Conservation (phyloP, 2,113 vertebrate species). For the Motacilla alba region DNA sequence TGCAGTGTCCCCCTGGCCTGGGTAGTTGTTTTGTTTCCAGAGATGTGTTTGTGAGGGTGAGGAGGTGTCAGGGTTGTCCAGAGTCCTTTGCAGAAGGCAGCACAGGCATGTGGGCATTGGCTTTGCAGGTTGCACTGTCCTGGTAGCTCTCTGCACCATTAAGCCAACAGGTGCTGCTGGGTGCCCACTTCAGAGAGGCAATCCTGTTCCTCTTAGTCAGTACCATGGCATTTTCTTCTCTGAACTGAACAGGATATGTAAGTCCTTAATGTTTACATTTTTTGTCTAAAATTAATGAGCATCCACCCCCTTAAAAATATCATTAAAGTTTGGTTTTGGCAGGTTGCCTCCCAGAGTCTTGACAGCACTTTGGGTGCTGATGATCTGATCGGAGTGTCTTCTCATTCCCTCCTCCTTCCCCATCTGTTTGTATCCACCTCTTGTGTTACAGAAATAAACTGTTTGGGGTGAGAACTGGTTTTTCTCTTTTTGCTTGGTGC, state of each 20-base stretch:
- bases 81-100: not conserved
- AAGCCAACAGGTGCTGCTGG: not conserved
- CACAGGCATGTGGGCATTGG: rapidly evolving
- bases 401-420: slow-evolving; percentile 57
- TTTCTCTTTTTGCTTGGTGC: not conserved
- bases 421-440: slow-evolving; percentile 51
- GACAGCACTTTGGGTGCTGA: slow-evolving; percentile 26
- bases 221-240: not conserved
- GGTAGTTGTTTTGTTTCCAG: not conserved
- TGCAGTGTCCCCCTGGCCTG: not conserved
- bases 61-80: not conserved
- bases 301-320: slow-evolving; percentile 32
- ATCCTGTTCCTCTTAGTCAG: not conserved
- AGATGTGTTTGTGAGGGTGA: not conserved
- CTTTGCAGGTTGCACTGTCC: not conserved
- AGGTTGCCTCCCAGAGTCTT: slow-evolving; percentile 28
- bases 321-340: slow-evolving; percentile 42
- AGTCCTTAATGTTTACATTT: slow-evolving; percentile 10
- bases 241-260: not conserved
- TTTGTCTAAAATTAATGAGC: slow-evolving; percentile 35
- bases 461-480: not conserved
- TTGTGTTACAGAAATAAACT: slow-evolving; percentile 30
- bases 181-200: not conserved
- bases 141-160: no score
- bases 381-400: not conserved